Evolutionary conservation across 2,888 invertebrate genomes (phyloP), one percentile per base, ranked within the genome.

Genomic region (Nesidiocoris tenuis): DNA sequence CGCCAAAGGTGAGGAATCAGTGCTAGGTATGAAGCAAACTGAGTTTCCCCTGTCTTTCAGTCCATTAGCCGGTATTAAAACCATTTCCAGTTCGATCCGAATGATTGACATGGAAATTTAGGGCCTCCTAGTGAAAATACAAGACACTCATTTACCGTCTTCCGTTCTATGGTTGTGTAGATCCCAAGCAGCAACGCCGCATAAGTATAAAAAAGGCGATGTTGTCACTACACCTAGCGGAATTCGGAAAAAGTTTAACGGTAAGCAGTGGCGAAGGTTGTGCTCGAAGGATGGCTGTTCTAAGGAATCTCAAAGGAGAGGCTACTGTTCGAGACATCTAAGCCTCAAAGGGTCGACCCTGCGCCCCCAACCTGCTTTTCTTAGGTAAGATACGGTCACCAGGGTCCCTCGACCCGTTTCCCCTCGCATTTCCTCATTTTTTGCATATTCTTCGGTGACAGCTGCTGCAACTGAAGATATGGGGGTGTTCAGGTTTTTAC

Each of bases 161-260:
- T 39, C 39, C 39, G 39, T 39, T 39, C 39, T 70, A 59, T 70
- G 70, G 70, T 70, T 70, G 59, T 70, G 59, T 77, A 86, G 92
- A 88, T 93, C 93, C 87, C 94, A 95, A 87, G 93, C 94, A 83
- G 93, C 94, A 80, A 95, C 95, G 80, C 95, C 96, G 83, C 95
- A 95, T 86, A 95, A 95, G 84, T 96, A 95, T 95, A 95, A 95
- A 86, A 98, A 98, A 86, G 98, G 98, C 80, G 98, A 99, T 84
- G 94, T 98, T 75, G 95, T 96, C 54, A 91, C 92, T 2, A 95
- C 95, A 66, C 94, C 95, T 1, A 95, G 93, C 81, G 98, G 98
- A 79, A 96, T 99, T 81, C 88, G 98, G 16, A 99, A 99, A 86
- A 99, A 98, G 86, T 99, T 96, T 85, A 99, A 99, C 86, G 99